Base-by-base conservation (phyloP, 1,140 invertebrate genomes). In the Nixonia krombeini region DNA sequence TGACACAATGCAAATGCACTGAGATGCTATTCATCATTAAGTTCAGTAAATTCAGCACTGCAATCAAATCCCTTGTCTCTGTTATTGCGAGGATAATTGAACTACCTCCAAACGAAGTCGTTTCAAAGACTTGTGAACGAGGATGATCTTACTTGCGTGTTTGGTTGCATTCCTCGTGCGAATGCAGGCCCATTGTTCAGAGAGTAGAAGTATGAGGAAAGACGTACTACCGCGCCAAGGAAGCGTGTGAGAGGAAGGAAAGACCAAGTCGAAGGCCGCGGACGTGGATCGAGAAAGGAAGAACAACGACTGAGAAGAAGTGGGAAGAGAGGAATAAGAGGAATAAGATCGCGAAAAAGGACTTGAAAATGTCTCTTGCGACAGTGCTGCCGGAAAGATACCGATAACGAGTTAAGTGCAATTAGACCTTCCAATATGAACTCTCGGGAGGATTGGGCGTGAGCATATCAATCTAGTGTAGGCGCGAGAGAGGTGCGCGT, bases 341-440 rank as follows among this genome's bases (percentile, higher is more conserved):
- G 46, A 13, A 42, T 40, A 21, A 23, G 3, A 40, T 40, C 37
- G 9, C 23, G 18, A 12, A 42, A 25, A 21, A 42, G n/a, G 18
- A n/a, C 17, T 42, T 26, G 23, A 9, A 42, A 42, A 21, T 42
- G 18, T 42, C 40, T n/a, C 21, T 42, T 3, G 42, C 15, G 16
- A 17, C 15, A 6, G 35, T 38, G 35, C 35, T 16, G 16, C n/a
- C n/a, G 2, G 35, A 9, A 17, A 13, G 15, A 38, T 17, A 16
- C 35, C 35, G 35, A 38, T 38, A 38, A 38, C 17, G 35, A 38
- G 63, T 74, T 67, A 74, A 75, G 74, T 68, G 74, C 76, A 76
- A 78, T 78, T 77, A 77, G 73, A 33, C 26, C 33, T 59, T 52
- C 55, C 67, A 61, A 67, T 74, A 65, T 47, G 42, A 35, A 44